These are phyloP conservation scores for human DNA, from an alignment of 2,113 vertebrate genomes.

Conservation along the genomic window GRCh38 chr13:90591501-90592000, in stretches of 20 bases:
- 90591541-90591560: neutral
- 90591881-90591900: neutral
- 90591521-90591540: neutral
- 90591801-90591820: neutral
- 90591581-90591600: conserved; percentile 7
- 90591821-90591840: neutral
- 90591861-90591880: neutral
- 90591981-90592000: no score
- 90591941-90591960: no score
- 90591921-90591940: no score
- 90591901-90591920: no score
- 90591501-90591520: neutral
- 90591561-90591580: neutral
- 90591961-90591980: no score
- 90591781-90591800: neutral
- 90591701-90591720: conserved; percentile 1
- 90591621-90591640: neutral
- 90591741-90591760: neutral
- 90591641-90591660: neutral
- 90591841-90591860: neutral
- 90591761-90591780: neutral
- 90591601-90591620: neutral
- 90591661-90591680: neutral
- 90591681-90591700: neutral
- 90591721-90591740: neutral